Base-by-base conservation (phyloP, 92 coral and sea anemone species). In the Porites evermanni region DNA sequence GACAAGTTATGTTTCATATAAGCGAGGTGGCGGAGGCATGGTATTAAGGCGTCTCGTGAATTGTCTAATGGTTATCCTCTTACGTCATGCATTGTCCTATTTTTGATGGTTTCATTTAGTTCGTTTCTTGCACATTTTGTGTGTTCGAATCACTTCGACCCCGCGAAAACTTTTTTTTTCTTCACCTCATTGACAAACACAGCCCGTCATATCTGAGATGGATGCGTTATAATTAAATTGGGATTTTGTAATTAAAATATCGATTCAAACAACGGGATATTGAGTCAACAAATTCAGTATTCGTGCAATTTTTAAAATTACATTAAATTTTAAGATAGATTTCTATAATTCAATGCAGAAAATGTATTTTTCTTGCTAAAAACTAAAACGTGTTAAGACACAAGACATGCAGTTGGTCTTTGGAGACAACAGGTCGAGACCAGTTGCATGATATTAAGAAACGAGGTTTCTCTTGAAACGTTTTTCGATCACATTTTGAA, bases 21-120 rank as follows among this genome's bases (percentile, higher is more conserved):
- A 59, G 79, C 70, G 21, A 86, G 72, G 74, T 74, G 74, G 70
- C 79, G 80, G 75, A 56, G 94, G 85, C 74, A 89, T 93, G 94
- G 95, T 90, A 94, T 90, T 38, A 92, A 94, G 95, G 74, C 87
- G 91, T 92, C 90, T 85, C 88, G 80, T 64, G 47, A 10, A 65
- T 64, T 44, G 2, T 26, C 38, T 21, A 79, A 50, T 3, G 14
- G 8, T 19, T 20, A 52, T 18, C 16, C 53, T 29, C 26, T n/a
- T 51, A 20, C 60, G 10, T 4, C 64, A 6, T n/a, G 51, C 17
- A 8, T 79, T 60, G 47, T 7, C 44, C 12, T 19, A 59, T 32
- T 24, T 38, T 19, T 50, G 72, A 56, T 70, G 14, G 16, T 58
- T 18, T 53, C 54, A 19, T 65, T 68, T 9, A 8, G 74, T 38